Base-by-base conservation (phyloP, 2,888 invertebrate genomes). In the Pomacea canaliculata region DNA sequence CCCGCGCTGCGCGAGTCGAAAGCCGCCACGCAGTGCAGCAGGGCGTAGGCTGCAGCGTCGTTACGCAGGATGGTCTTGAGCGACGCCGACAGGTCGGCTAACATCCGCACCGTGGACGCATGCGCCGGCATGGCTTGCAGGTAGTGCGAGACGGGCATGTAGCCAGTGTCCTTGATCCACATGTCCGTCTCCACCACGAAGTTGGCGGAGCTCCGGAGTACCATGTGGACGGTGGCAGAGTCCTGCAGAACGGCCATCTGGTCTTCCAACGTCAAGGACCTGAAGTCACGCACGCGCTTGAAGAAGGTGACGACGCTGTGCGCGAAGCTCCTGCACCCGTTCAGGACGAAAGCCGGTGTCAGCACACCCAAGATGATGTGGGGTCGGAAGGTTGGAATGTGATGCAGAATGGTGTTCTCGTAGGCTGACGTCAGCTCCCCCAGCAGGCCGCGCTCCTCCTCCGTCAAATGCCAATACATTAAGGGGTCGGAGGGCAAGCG, bases 11-110 rank as follows among this genome's bases (percentile, higher is more conserved):
- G 49, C 7, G 71, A 63, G 49, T 71, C 65, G 65, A 71, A 71
- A 16, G 63, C 49, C 49, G 49, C 63, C 27, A 71, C n/a, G 1
- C 18, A 37, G 13, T 71, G 71, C 48, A 71, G 71, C 85, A 98
- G 94, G 49, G 97, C 93, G 89, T 98, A 96, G 74, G 98, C 94
- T 89, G 95, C 95, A 89, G 96, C 96, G 92, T 98, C 97, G 67
- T 93, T 93, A 48, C 96, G 93, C 95, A 89, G 83, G 63, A 89
- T 79, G n/a, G 81, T 79, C 77, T 71, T 71, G 63, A 71, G 49
- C 13, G 62, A 10, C 18, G 71, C 19, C 13, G 71, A 71, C 48
- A 60, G 49, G 9, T 63, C 63, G 0, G 87, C 85, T 79, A 90
- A 88, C 59, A 85, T 83, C 49, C 88, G 87, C 62, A 90, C 87